Evolutionary conservation across 1,140 invertebrate species (phyloP).

Genomic region (Kradibia gibbosae): DNA sequence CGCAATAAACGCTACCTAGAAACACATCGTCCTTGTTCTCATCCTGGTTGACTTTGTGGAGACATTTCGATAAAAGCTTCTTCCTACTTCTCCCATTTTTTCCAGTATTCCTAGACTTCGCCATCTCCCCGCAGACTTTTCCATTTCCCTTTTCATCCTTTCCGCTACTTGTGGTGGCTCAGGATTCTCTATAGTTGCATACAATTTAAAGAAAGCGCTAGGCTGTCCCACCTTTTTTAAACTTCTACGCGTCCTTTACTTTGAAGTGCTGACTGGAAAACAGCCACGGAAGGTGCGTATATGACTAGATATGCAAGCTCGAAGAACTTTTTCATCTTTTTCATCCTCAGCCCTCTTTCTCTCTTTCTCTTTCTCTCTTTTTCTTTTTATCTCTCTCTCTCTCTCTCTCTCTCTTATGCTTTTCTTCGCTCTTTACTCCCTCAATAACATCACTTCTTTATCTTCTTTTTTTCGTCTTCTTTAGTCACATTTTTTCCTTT

Average conservation of each 20-base stretch:
- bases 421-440: neutral
- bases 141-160: neutral
- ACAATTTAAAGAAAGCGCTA: neutral
- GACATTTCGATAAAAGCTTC: conserved; percentile 25
- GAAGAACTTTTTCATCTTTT: neutral
- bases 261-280: neutral
- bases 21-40: conserved; percentile 4
- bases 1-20: conserved; percentile 13
- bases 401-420: neutral
- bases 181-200: neutral
- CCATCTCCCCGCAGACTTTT: neutral
- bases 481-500: neutral
- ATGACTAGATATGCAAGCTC: conserved; percentile 12
- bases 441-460: no score
- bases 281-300: neutral
- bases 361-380: neutral
- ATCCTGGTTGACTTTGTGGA: conserved; percentile 19
- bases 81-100: neutral
- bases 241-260: neutral
- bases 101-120: neutral
- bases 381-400: conserved; percentile 14
- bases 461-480: neutral
- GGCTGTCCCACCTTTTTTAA: conserved; percentile 9
- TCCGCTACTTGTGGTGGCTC: neutral
- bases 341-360: neutral